phyloP scores from a whole-genome alignment of 2,888 invertebrate species.

The Pristionchus arcanus region DNA sequence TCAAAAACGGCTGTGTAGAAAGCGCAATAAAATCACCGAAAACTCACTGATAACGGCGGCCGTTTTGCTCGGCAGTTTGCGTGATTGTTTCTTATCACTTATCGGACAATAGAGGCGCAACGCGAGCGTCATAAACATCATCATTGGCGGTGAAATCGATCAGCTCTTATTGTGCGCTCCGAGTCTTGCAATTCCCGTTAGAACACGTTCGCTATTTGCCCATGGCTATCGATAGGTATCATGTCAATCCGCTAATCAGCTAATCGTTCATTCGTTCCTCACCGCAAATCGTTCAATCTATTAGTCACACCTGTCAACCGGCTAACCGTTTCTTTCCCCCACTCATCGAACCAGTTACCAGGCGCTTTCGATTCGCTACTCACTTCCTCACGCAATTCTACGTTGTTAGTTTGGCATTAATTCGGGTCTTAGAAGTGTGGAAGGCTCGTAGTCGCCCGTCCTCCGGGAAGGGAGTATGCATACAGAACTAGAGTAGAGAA shows the following conservation, averaged over 20 bases:
- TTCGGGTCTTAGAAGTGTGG: not conserved
- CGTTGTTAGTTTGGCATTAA: conserved; percentile 10
- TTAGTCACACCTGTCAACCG: conserved; percentile 34
- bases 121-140: not conserved
- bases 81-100: conserved; percentile 14
- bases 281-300: conserved; percentile 9
- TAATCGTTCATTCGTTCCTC: not conserved
- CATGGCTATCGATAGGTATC: not conserved
- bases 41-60: not conserved
- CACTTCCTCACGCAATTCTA: conserved; percentile 3
- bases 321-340: conserved; percentile 18
- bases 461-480: conserved; percentile 31
- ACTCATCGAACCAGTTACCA: not conserved
- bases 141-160: not conserved
- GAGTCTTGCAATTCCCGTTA: not conserved
- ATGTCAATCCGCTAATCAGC: not conserved
- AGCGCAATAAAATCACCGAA: not conserved
- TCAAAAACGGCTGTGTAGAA: not conserved
- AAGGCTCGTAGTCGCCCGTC: not conserved
- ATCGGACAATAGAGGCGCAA: not conserved
- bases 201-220: not conserved
- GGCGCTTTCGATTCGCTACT: not conserved
- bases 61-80: not conserved
- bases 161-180: not conserved
- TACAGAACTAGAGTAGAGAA: conserved; percentile 46